Base-by-base conservation (phyloP, 2,888 invertebrate species). In the Galerucella calmariensis region DNA sequence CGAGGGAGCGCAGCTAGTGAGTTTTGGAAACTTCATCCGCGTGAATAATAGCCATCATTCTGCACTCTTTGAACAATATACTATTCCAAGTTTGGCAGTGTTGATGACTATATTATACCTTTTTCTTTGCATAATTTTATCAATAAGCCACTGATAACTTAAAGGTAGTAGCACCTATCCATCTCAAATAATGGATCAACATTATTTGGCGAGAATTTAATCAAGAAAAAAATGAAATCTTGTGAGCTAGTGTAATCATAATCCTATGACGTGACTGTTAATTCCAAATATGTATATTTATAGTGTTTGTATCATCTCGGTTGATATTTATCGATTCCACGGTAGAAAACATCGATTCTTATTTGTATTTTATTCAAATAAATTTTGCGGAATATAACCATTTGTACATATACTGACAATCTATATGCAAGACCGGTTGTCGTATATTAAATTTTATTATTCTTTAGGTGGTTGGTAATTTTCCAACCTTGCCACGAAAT, bases 301-400 rank as follows among this genome's bases (percentile, higher is more conserved):
- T 62, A 62, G 35, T 62, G 9, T 41, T 62, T 35, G 62, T 41
- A 35, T 27, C 62, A 62, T 35, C 62, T 62, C 10, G 48, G 11
- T 62, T 35, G 4, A 35, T 62, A 62, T 62, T 41, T 62, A 41
- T 62, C 9, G 35, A 35, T 35, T 62, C 41, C 35, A 62, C 41
- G n/a, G 62, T 35, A 56, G 20, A 20, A 20, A 62, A 62, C 35
- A 35, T 41, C 35, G 62, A 62, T n/a, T 35, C 62, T 62, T 62
- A 62, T 62, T 62, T 62, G 62, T 62, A 62, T 62, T 62, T 62
- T 62, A 62, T 62, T 62, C 41, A 62, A 62, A 62, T 62, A 62
- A 62, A 62, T 62, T 62, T n/a, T 16, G 62, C 9, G 35, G 62
- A 62, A 35, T 62, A 8, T 56, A 56, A 56, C 56, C 56, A 20